Evolutionary conservation across 2,113 vertebrate genomes (phyloP).

Genomic region (Heteronetta atricapilla): DNA sequence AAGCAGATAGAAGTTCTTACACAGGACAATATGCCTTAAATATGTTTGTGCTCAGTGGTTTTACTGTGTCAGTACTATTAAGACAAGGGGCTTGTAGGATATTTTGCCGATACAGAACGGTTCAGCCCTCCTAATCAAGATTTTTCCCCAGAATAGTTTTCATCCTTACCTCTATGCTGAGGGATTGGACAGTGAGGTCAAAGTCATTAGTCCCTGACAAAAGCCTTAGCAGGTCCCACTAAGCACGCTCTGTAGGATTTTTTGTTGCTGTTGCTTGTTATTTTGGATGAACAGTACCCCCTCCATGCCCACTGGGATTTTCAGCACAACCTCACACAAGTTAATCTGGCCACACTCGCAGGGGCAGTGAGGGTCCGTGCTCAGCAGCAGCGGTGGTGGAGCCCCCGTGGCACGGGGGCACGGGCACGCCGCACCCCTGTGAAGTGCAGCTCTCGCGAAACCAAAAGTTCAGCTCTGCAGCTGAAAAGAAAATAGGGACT

Average conservation of each 20-base stretch:
- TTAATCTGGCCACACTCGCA: not conserved
- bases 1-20: not conserved
- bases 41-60: not conserved
- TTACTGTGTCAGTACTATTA: not conserved
- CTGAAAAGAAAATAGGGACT: not conserved
- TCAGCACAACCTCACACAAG: not conserved
- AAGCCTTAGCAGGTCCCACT: conserved; percentile 12
- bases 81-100: not conserved
- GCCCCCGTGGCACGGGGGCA: not conserved
- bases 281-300: not conserved
- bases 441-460: not conserved
- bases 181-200: not conserved
- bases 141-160: not conserved
- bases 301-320: not conserved
- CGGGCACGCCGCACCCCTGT: not conserved
- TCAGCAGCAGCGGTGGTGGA: not conserved
- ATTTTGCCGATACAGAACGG: not conserved
- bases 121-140: not conserved
- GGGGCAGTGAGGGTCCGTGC: not conserved
- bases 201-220: conserved; percentile 32
- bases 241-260: not conserved
- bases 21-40: not conserved
- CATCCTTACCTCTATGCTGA: not conserved
- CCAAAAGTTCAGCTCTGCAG: not conserved
- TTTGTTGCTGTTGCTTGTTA: not conserved